Percentiles rank a stretch among this genome's conserved stretches.
Conservation (phyloP, 2,113 vertebrate species). For the Periophthalmus modestus region DNA sequence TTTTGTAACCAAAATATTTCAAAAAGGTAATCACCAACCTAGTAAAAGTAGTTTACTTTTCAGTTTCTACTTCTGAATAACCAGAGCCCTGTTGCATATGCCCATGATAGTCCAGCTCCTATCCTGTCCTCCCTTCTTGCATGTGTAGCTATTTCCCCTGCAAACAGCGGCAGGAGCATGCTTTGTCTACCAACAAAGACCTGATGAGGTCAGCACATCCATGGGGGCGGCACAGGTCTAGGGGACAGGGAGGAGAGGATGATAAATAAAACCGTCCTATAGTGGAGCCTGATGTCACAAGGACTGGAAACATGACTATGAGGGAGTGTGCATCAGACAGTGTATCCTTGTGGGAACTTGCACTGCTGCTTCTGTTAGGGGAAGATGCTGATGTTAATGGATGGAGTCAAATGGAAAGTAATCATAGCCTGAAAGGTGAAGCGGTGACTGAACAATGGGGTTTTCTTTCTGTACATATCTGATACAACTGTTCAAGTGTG, state of each 20-base stretch:
- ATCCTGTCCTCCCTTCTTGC: conserved; percentile 34
- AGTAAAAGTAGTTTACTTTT: not conserved
- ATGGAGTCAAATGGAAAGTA: not conserved
- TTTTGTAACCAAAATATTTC: no score
- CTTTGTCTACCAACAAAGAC: conserved; percentile 78
- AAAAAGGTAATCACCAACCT: not conserved
- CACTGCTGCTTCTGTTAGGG: not conserved
- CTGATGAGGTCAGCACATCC: conserved; percentile 66
- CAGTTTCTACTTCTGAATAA: not conserved
- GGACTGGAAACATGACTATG: conserved; percentile 19
- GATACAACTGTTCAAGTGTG: no score
- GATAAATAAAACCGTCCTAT: conserved; percentile 26
- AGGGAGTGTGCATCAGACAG: not conserved
- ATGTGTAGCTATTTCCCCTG: conserved; percentile 66
- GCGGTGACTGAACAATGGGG: no score
- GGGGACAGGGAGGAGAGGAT: conserved; percentile 49
- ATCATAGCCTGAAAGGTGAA: not conserved
- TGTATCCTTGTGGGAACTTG: not conserved
- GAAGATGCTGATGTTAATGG: not conserved
- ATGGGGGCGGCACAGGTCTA: conserved; percentile 34
- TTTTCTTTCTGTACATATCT: no score
- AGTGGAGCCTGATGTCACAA: conserved; percentile 37
- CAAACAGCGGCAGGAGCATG: conserved; percentile 72
- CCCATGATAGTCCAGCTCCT: conserved; percentile 29
- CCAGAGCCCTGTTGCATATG: conserved; percentile 14